These are phyloP conservation scores for Syngnathus rostellatus DNA, from an alignment of 2,797 vertebrate genomes.

Conservation along the genomic window DNA sequence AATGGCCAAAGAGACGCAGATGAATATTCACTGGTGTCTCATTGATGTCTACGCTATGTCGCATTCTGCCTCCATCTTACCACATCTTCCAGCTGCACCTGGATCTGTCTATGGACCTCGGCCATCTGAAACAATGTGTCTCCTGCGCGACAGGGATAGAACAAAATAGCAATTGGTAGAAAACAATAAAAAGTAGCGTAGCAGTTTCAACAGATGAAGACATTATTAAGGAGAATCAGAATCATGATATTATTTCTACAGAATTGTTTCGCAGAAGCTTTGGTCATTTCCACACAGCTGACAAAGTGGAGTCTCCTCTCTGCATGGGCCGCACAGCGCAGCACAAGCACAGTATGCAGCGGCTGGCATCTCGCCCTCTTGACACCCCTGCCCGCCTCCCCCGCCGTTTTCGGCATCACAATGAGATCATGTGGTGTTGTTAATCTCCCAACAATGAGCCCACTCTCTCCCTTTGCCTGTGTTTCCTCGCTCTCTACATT, in stretches of 20 bases:
- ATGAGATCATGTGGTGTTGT: constrained; percentile 83
- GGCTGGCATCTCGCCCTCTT: constrained; percentile 63
- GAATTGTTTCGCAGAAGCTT: neutral
- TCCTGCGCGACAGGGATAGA: constrained; percentile 46
- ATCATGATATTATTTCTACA: too few species aligned
- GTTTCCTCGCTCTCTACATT: constrained; percentile 40
- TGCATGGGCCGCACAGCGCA: constrained; percentile 47
- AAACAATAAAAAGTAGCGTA: neutral
- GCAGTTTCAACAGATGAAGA: neutral
- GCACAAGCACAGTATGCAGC: constrained; percentile 50
- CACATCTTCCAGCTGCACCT: constrained; percentile 80
- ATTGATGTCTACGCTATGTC: neutral
- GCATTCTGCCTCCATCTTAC: constrained; percentile 51
- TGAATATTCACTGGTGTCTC: neutral
- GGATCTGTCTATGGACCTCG: constrained; percentile 81
- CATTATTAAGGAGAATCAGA: too few species aligned
- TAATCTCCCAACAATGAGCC: constrained; percentile 80
- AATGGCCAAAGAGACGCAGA: neutral
- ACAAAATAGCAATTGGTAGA: neutral
- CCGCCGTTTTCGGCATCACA: constrained; percentile 74
- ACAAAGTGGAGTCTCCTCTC: constrained; percentile 31
- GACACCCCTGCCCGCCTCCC: constrained; percentile 67
- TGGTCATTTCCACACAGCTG: constrained; percentile 20
- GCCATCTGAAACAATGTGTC: constrained; percentile 83
- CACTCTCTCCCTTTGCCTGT: constrained; percentile 63